A percentile compares a stretch with the other conserved stretches of the same genome.
These are phyloP conservation scores for Synergus itoensis DNA, from an alignment of 2,888 invertebrate genomes.

Conservation along the genomic window DNA sequence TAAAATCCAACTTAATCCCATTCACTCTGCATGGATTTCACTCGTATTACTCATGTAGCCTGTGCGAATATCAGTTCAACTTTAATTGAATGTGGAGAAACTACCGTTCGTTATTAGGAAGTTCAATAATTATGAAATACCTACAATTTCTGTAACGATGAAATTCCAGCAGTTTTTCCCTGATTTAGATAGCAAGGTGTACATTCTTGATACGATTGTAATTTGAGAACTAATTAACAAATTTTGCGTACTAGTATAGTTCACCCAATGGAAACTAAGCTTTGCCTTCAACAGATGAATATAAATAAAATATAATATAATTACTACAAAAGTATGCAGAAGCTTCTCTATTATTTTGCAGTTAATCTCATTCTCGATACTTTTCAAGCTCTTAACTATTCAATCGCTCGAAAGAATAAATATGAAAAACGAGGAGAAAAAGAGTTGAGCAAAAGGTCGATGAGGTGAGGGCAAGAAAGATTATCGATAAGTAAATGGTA, in stretches of 20 bases:
- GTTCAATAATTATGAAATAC: too few relatives aligned
- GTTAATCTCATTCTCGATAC: neutral
- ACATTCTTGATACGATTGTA: too few relatives aligned
- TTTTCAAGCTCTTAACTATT: neutral
- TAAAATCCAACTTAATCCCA: conserved; percentile 38
- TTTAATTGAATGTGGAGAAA: conserved; percentile 15
- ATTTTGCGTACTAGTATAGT: neutral
- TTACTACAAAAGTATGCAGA: neutral
- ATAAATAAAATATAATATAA: neutral
- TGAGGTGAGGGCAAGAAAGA: conserved; percentile 1
- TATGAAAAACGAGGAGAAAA: neutral
- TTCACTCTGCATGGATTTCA: conserved; percentile 31
- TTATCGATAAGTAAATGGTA: conserved; percentile 38
- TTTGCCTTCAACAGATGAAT: neutral
- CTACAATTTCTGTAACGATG: too few relatives aligned
- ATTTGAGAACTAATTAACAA: too few relatives aligned
- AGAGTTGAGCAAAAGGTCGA: neutral
- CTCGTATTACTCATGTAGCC: conserved; percentile 1
- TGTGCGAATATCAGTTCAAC: neutral
- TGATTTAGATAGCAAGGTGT: too few relatives aligned
- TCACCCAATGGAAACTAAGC: neutral
- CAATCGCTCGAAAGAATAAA: neutral
- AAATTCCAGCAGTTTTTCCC: too few relatives aligned
- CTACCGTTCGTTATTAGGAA: neutral
- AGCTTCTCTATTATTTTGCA: neutral